Evolutionary conservation across 2,113 vertebrate genomes (phyloP), one percentile per base, ranked within the genome.

Genomic region (Rhinichthys klamathensis): DNA sequence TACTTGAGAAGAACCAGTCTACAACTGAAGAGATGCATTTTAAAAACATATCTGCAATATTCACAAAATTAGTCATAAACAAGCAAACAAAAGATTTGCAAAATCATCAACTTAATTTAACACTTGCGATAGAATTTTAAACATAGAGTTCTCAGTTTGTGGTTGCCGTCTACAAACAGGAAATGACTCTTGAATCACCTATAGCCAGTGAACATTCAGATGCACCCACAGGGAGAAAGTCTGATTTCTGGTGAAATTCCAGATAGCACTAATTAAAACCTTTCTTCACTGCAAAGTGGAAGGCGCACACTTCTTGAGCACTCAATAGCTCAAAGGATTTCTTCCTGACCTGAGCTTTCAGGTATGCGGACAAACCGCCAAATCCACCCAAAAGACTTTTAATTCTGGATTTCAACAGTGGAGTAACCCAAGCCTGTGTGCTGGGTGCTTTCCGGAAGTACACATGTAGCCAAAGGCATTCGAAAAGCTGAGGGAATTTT

Each of bases 261-360:
- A 90, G 85, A 93, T 88, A 83, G 72, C 12, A n/a, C 85, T 92
- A 90, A 94, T 93, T 94, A 91, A 88, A 92, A 87, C 87, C 27
- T 61, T 74, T 87, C 87, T 87, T 89, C 83, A 86, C 63, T 41
- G 75, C 67, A 81, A 80, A 63, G 25, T 78, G 56, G 63, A 82
- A 30, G 74, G 86, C 80, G 73, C 89, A 89, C 76, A 80, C 80
- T 74, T 87, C 86, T 90, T 75, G 81, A 92, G 86, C 84, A 88
- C 84, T 88, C 89, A 89, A 91, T 90, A 86, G 85, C 83, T 91
- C 85, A 82, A 70, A 23, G 1, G 12, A n/a, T 70, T 77, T 88
- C 84, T 87, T 89, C 88, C 84, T 91, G 90, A 92, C 87, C 82
- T 86, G 89, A 84, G 87, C 82, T 74, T 90, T 88, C 54, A 32